Evolutionary conservation across 2,113 vertebrate genomes (phyloP).

Genomic region (Phaethornis superciliosus): DNA sequence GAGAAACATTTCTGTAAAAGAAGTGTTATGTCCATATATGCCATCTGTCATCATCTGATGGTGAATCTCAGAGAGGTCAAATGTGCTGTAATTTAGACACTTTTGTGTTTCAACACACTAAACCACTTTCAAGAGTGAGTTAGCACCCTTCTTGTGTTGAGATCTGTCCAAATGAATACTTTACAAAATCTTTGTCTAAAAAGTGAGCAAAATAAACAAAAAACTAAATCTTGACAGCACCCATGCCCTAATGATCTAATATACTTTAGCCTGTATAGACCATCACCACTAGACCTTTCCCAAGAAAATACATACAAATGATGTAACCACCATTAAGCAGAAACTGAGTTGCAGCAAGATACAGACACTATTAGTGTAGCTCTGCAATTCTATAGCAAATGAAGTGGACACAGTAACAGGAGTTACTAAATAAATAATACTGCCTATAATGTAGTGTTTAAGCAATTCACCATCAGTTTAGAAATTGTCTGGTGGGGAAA

Average conservation of each 20-base stretch:
- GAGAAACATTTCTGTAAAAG: constrained; percentile 13
- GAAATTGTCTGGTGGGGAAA: not conserved
- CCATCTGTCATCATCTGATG: not conserved
- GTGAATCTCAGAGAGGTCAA: not conserved
- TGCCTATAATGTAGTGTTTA: not conserved
- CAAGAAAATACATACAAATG: not conserved
- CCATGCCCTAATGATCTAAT: not conserved
- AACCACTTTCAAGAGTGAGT: too few species aligned
- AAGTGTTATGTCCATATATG: not conserved
- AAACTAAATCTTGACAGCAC: not conserved
- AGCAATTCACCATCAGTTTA: not conserved
- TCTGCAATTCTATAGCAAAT: not conserved
- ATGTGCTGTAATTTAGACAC: not conserved
- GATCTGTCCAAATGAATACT: not conserved
- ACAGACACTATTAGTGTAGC: not conserved
- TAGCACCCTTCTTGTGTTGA: not conserved
- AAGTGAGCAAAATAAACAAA: not conserved
- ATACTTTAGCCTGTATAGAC: not conserved
- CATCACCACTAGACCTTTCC: not conserved
- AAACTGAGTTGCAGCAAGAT: not conserved
- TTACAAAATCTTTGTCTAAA: not conserved
- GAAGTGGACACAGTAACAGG: not conserved
- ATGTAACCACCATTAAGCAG: not conserved
- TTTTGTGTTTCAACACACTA: not conserved
- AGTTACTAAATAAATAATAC: not conserved